Conservation (phyloP, 2,797 vertebrate species). For the Psittacula derbiana region DNA sequence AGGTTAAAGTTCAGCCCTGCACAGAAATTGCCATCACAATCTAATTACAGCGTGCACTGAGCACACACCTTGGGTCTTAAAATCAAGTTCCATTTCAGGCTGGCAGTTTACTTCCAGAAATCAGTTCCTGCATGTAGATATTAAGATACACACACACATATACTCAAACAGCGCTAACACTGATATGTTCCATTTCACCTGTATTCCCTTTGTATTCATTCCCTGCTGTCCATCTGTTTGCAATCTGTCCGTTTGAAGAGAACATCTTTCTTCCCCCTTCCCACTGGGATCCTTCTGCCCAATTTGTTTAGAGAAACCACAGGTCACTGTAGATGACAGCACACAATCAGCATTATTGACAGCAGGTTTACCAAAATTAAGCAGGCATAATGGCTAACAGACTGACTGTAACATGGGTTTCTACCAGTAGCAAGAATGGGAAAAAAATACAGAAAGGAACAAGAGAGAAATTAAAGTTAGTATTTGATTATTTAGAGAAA, state of each 20-base stretch:
- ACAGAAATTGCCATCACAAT: not conserved
- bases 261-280: not conserved
- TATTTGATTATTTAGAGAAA: not conserved
- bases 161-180: not conserved
- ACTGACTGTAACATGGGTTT: not conserved
- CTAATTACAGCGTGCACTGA: not conserved
- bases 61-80: not conserved
- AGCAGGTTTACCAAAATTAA: not conserved
- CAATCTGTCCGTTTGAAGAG: not conserved
- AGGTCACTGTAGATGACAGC: not conserved
- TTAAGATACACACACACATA: not conserved
- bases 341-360: not conserved
- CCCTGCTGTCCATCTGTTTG: not conserved
- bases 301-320: not conserved
- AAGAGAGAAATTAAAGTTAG: not conserved
- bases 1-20: slow-evolving; percentile 7
- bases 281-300: not conserved
- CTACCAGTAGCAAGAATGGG: not conserved
- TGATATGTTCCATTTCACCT: not conserved
- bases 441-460: not conserved
- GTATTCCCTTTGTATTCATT: not conserved
- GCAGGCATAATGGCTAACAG: not conserved
- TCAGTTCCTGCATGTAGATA: not conserved
- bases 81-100: not conserved
- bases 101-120: not conserved